Base-by-base conservation (phyloP, 2,888 invertebrate genomes). In the Andrena chrysosceles region DNA sequence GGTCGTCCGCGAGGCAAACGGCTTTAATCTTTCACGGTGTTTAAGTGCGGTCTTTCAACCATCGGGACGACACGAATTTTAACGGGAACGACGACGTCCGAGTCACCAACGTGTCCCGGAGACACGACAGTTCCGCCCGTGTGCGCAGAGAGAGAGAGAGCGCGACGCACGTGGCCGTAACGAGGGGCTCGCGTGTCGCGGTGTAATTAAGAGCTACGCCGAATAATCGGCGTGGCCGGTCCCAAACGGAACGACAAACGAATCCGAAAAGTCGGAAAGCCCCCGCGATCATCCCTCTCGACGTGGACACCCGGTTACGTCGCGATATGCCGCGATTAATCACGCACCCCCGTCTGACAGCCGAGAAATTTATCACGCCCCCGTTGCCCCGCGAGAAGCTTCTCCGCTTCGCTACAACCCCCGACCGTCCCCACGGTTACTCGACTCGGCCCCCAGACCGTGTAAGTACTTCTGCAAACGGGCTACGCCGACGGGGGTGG, bases 141-240 rank as follows among this genome's bases (percentile, higher is more conserved):
- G 66, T 64, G 72, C 81, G 81, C 77, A 75, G 69, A 4, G 13
- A 13, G 13, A 75, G 69, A 4, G 13, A 13, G 13, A 42, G 42
- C 42, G 42, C 13, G 42, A 69, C 68, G 73, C 78, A 69, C 81
- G 84, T 70, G 60, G 64, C 78, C 54, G 76, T 90, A 90, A 91
- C 86, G 91, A 90, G 91, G 84, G 81, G 77, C 81, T 91, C 84
- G 91, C 91, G 90, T 91, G 91, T 75, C 82, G 6, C 56, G 76
- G 63, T 72, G 81, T 87, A 89, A 90, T 91, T 90, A 91, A 90
- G 90, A 79, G 72, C 82, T 74, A 33, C 86, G 67, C 76, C 83
- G 84, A 84, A 81, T 56, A 23, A 56, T 85, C 87, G 69, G 64
- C 66, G 73, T 49, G 67, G 62, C 70, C 26, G 56, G 48, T 66